These are phyloP conservation scores for Tetragonula carbonaria DNA, from an alignment of 2,888 invertebrate species.

Conservation along the genomic window DNA sequence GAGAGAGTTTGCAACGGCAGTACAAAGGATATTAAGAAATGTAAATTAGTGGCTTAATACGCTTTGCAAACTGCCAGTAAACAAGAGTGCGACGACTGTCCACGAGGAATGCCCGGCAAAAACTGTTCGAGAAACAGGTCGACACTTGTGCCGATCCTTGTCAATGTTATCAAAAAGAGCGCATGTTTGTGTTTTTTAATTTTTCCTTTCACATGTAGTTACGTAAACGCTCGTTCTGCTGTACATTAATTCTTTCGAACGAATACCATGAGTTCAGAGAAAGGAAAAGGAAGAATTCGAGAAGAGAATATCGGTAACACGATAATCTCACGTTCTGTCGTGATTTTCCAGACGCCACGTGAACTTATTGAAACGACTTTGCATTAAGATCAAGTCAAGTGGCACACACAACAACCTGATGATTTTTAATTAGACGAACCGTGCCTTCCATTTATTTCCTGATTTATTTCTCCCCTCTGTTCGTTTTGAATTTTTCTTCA, in stretches of 20 bases:
- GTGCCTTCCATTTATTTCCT: background rate
- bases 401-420: slow-evolving; percentile 39
- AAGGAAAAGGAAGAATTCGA: background rate
- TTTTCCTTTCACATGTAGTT: slow-evolving; percentile 11
- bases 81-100: background rate
- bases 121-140: slow-evolving; percentile 8
- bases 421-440: slow-evolving; percentile 14
- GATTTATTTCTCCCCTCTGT: background rate
- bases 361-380: slow-evolving; percentile 66
- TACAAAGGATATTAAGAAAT: background rate
- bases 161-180: slow-evolving; percentile 26
- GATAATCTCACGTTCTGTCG: background rate
- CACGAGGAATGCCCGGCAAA: slow-evolving; percentile 8
- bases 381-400: slow-evolving; percentile 55
- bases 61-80: slow-evolving; percentile 14
- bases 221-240: slow-evolving; percentile 11
- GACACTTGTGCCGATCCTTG: background rate
- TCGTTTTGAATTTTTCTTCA: background rate
- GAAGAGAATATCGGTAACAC: background rate
- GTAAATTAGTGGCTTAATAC: background rate
- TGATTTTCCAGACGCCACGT: slow-evolving; percentile 17
- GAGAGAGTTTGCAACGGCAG: background rate
- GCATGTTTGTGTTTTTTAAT: slow-evolving; percentile 26
- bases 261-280: background rate
- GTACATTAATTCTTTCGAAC: background rate